Base-by-base conservation (phyloP, 2,888 invertebrate species). In the Caenorhabditis sinica region DNA sequence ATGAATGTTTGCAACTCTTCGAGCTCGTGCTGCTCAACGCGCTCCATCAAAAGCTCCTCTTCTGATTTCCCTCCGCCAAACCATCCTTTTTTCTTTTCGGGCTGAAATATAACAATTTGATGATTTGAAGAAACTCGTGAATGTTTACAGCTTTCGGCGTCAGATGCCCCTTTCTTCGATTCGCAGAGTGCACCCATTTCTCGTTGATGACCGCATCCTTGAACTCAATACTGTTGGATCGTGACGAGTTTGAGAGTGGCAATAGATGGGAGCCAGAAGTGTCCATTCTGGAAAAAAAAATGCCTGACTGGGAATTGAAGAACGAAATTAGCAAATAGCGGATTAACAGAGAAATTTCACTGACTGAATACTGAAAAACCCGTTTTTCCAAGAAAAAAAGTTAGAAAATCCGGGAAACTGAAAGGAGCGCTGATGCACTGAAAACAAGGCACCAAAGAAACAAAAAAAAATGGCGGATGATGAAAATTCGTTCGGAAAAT, bases 1-100 rank as follows among this genome's bases (percentile, higher is more conserved):
- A 90, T 86, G 72, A 89, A 91, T 28, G 87, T 86, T 53, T 89
- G 88, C 40, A 88, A 72, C 45, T 90, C 91, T n/a, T 87, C 84
- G 0, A 82, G 61, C 65, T 90, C 90, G 69, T 86, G 89, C 30
- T 83, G 82, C n/a, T 77, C 87, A 8, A 84, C 84, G 15, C 84
- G 74, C 40, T 84, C 84, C 74, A 83, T 69, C 72, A 84, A 43
- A 61, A 81, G 51, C 23, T 77, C 81, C 33, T 85, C 81, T 58
- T 76, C 84, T 36, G 76, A 77, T 33, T 85, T 85, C 30, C 51
- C 45, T 9, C 51, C 25, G 5, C 83, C 77, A 33, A 79, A 83
- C 79, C 82, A 83, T 68, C 83, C 83, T 28, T 51, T 30, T n/a
- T 79, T 83, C 53, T 83, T 60, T 69, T 73, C 66, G 3, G 73